Conservation (phyloP, 2,113 vertebrate species). For the Phasianus colchicus region DNA sequence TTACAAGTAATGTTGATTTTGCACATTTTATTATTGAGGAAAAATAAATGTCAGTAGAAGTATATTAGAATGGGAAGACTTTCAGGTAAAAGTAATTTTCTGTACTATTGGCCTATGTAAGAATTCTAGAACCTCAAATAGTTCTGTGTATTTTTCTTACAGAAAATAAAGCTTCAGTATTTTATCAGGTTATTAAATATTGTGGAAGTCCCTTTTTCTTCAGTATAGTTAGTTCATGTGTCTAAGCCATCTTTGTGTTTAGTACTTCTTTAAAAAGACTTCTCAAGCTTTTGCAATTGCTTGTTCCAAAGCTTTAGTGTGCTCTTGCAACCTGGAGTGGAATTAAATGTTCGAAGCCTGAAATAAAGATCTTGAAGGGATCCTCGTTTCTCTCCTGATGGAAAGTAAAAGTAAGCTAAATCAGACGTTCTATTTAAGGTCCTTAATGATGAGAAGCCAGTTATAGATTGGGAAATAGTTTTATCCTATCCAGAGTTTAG, state of each 20-base stretch:
- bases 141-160: background rate
- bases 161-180: background rate
- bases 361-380: background rate
- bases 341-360: background rate
- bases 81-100: background rate
- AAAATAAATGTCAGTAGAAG: background rate
- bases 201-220: background rate
- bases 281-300: background rate
- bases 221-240: accelerated
- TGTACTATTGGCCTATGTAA: background rate
- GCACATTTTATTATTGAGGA: background rate
- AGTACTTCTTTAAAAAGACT: background rate
- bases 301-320: background rate
- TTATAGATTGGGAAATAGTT: background rate
- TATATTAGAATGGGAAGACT: background rate
- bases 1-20: background rate
- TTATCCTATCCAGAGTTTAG: background rate
- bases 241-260: background rate
- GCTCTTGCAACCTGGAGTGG: background rate
- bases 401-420: background rate
- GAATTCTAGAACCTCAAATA: background rate
- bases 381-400: background rate
- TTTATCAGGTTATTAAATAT: background rate
- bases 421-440: background rate
- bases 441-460: background rate